These are phyloP conservation scores for Bergia sp. DNA, from an alignment of 92 coral and sea anemone genomes.

Conservation along the genomic window DNA sequence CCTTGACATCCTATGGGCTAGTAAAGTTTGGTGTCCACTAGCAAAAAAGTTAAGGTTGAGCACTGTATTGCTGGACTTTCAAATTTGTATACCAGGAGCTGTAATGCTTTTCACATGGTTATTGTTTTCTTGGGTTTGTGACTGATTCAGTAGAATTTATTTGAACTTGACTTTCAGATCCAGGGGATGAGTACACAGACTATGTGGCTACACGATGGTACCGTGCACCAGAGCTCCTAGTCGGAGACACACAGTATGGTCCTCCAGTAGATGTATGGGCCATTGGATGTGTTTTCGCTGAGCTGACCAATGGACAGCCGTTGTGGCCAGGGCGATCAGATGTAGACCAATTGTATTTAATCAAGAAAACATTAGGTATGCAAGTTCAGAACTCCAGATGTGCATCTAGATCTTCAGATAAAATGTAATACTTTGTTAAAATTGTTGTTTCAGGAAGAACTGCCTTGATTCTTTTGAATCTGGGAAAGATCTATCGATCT, in stretches of 20 bases:
- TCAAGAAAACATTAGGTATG: conserved; percentile 91
- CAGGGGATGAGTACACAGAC: conserved; percentile 95
- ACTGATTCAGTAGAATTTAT: background rate
- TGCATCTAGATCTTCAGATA: no score
- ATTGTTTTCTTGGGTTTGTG: background rate
- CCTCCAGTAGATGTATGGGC: conserved; percentile 99
- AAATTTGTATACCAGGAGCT: background rate
- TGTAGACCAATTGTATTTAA: conserved; percentile 91
- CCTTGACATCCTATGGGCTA: no score
- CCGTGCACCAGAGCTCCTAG: conserved; percentile 97
- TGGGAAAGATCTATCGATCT: no score
- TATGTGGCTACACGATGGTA: conserved; percentile 99
- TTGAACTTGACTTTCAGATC: conserved; percentile 52
- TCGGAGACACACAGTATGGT: conserved; percentile 89
- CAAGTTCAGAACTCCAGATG: no score
- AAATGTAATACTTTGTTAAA: background rate
- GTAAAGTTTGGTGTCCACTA: no score
- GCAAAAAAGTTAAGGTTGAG: no score
- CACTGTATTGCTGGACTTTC: no score
- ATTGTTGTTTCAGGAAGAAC: no score
- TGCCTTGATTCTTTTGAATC: no score
- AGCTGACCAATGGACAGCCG: conserved; percentile 87
- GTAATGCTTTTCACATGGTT: background rate
- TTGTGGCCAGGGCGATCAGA: conserved; percentile 98
- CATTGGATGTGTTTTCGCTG: conserved; percentile 97